Percentiles rank a stretch among this genome's conserved stretches.
Conservation (phyloP, 2,113 vertebrate genomes). For the Pipa parva region DNA sequence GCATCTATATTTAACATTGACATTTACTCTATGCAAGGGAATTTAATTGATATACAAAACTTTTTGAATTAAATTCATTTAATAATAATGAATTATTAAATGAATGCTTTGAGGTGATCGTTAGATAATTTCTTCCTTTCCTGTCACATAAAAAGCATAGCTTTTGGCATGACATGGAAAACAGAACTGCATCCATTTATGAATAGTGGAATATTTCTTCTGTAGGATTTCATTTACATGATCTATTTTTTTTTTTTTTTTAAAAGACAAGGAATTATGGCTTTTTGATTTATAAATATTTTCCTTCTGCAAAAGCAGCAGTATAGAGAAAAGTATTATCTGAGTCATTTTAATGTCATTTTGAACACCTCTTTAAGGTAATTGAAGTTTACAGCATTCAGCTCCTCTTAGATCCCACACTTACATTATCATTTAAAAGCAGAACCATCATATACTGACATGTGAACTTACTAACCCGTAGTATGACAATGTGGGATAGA, state of each 20-base stretch:
- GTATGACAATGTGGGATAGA: background rate
- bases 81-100: too few species aligned
- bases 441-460: background rate
- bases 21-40: too few species aligned
- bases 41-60: too few species aligned
- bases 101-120: background rate
- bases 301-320: background rate
- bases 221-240: conserved; percentile 12
- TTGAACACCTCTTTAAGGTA: background rate
- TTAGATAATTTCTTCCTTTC: conserved; percentile 2
- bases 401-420: background rate
- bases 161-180: conserved; percentile 21
- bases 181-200: conserved; percentile 11
- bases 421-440: background rate
- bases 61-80: too few species aligned
- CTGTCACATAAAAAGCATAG: conserved; percentile 18
- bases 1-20: too few species aligned
- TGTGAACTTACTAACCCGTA: background rate
- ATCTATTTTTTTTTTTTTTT: conserved; percentile 4
- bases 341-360: conserved; percentile 7
- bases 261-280: background rate
- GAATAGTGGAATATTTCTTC: background rate
- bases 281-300: background rate
- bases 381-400: background rate
- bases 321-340: conserved; percentile 1